These are phyloP conservation scores for Bombycilla garrulus DNA, from an alignment of 2,113 vertebrate genomes.

Conservation along the genomic window DNA sequence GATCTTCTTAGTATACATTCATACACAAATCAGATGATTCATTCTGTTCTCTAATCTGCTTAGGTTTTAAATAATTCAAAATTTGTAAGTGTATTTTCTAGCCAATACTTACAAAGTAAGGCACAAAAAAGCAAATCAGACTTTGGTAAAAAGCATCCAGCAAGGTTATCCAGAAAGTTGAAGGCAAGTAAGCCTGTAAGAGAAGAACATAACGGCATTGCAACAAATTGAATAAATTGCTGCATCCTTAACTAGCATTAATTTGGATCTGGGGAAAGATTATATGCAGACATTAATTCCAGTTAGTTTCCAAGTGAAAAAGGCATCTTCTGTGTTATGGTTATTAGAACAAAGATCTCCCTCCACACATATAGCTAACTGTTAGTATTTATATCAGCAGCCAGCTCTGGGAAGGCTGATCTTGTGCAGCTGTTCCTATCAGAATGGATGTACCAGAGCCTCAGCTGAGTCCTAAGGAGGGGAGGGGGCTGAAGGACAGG, in stretches of 20 bases:
- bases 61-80: background rate
- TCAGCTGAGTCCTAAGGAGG: background rate
- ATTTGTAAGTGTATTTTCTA: background rate
- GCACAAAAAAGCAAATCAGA: slow-evolving; percentile 79
- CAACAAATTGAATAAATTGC: background rate
- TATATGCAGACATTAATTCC: background rate
- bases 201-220: background rate
- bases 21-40: background rate
- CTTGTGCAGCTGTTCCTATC: background rate
- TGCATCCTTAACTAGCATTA: background rate
- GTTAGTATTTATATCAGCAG: background rate
- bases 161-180: slow-evolving; percentile 77
- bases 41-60: background rate
- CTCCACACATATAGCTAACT: background rate
- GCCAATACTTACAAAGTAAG: slow-evolving; percentile 76
- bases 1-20: background rate
- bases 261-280: background rate
- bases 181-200: slow-evolving; percentile 69
- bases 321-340: background rate
- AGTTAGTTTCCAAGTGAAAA: background rate
- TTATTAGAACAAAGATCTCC: background rate
- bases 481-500: background rate
- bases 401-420: background rate
- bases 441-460: background rate
- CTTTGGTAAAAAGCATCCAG: slow-evolving; percentile 84